Evolutionary conservation across 2,888 invertebrate genomes (phyloP).

Genomic region (Pyrrhosoma nymphula): DNA sequence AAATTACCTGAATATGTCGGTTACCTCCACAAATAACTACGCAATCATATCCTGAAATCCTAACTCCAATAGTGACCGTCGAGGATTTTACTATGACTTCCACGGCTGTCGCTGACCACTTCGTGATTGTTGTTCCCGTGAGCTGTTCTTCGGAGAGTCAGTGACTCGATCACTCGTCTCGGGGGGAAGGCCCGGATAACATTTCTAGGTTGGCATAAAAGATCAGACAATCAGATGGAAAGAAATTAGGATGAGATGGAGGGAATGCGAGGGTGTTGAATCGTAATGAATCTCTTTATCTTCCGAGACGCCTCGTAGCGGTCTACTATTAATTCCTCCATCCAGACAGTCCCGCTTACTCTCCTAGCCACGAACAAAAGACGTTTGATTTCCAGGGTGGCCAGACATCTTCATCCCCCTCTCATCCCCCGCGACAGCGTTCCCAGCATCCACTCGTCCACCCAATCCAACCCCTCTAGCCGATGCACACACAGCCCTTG

Average conservation of each 20-base stretch:
- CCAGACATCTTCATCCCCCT: background rate
- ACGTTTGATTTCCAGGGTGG: slow-evolving; percentile 1
- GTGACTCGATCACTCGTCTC: background rate
- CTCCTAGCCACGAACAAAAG: background rate
- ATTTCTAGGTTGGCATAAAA: background rate
- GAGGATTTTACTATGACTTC: no score
- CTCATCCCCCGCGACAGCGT: no score
- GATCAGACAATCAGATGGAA: no score
- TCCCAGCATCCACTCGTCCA: background rate
- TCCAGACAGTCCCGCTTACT: no score
- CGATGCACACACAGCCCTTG: no score
- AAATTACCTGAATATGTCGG: no score
- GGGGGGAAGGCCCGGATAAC: background rate
- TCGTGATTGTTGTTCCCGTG: no score
- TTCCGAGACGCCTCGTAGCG: no score
- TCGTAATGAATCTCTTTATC: background rate
- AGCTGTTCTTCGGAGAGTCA: background rate
- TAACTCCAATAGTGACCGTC: no score
- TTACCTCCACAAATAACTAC: no score
- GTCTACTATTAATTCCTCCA: background rate
- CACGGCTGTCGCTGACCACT: no score
- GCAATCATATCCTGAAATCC: no score
- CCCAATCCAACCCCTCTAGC: background rate
- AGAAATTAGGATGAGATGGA: background rate
- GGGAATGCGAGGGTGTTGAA: background rate